Conservation (phyloP, 1,140 invertebrate genomes). For the Cyclina sinensis region DNA sequence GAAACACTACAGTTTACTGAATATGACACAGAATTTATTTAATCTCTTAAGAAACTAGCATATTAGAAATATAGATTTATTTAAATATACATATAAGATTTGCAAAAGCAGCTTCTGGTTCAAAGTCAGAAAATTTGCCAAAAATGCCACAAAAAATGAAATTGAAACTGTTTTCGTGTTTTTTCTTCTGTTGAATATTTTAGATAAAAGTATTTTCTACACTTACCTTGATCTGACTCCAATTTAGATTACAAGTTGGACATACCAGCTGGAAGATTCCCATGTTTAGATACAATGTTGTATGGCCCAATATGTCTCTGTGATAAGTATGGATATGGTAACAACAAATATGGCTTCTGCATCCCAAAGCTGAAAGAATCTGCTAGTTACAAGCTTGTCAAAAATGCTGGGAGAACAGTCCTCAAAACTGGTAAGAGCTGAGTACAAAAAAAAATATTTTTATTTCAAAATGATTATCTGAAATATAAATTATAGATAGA, state of each 20-base stretch:
- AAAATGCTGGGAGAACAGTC: neutral
- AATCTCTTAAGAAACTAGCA: too few species aligned
- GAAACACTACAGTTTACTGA: too few species aligned
- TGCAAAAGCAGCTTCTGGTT: too few species aligned
- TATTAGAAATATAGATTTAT: too few species aligned
- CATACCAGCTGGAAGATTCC: neutral
- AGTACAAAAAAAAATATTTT: too few species aligned
- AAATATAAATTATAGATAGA: too few species aligned
- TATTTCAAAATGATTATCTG: too few species aligned
- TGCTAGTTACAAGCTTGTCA: neutral
- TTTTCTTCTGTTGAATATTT: neutral
- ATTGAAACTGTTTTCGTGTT: neutral
- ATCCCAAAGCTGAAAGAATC: neutral
- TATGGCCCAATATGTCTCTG: neutral
- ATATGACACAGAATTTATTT: too few species aligned
- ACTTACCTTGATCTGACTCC: too few species aligned
- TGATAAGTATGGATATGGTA: neutral
- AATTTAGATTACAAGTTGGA: neutral
- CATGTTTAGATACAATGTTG: neutral
- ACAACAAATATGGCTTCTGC: slow-evolving; percentile 20
- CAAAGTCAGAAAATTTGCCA: too few species aligned
- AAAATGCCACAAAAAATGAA: neutral
- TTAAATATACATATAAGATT: too few species aligned
- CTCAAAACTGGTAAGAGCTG: neutral
- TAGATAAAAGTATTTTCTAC: too few species aligned